These are phyloP conservation scores for Pristionchus arcanus DNA, from an alignment of 2,888 invertebrate species.

Conservation along the genomic window DNA sequence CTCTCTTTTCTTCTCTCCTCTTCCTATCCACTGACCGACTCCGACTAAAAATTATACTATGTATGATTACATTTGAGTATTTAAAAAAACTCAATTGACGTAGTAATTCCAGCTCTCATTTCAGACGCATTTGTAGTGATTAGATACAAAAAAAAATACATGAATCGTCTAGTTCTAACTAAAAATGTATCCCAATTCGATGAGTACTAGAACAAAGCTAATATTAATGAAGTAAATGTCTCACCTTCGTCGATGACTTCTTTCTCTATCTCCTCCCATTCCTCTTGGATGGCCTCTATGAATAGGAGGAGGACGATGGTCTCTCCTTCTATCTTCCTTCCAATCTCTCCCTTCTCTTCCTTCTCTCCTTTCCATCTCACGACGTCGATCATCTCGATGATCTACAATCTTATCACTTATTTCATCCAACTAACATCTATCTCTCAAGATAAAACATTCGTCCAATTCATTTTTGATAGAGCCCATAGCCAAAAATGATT, in stretches of 20 bases:
- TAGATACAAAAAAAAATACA: too few species aligned
- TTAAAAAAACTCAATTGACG: too few species aligned
- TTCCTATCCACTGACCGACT: slow-evolving; percentile 19
- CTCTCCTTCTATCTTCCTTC: slow-evolving; percentile 38
- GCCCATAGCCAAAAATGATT: too few species aligned
- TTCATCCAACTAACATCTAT: too few species aligned
- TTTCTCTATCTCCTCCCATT: neutral
- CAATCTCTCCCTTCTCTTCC: neutral
- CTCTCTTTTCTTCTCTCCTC: slow-evolving; percentile 50
- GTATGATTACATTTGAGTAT: too few species aligned
- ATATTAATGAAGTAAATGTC: neutral
- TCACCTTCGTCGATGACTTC: slow-evolving; percentile 43
- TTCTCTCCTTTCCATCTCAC: slow-evolving; percentile 32
- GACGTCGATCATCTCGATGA: slow-evolving; percentile 42
- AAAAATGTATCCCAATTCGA: too few species aligned
- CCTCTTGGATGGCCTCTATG: slow-evolving; percentile 43
- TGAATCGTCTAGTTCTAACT: too few species aligned
- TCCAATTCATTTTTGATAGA: too few species aligned
- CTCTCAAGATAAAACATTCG: too few species aligned
- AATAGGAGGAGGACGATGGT: slow-evolving; percentile 4
- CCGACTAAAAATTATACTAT: neutral
- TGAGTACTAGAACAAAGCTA: too few species aligned
- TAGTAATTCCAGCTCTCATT: too few species aligned
- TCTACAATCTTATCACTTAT: neutral
- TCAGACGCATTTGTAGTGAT: too few species aligned